Evolutionary conservation across 2,888 invertebrate species (phyloP).

Genomic region (Plebejus argus): DNA sequence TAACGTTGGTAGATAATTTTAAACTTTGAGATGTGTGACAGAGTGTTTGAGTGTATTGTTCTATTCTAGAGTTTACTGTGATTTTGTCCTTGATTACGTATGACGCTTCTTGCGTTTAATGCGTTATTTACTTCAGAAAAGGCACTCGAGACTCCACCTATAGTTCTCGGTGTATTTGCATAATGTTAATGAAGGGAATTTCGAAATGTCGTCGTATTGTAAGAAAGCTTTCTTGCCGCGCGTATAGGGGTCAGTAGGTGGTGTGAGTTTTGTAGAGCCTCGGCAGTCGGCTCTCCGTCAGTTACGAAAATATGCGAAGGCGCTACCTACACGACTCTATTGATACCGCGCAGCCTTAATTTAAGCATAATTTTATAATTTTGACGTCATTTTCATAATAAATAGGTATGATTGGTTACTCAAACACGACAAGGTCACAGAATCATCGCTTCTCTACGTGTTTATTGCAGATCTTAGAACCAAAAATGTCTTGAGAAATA

Average conservation of each 20-base stretch:
- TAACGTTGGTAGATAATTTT: background rate
- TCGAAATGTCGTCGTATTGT: slow-evolving; percentile 54
- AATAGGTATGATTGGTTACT: slow-evolving; percentile 10
- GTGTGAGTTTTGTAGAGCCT: slow-evolving; percentile 36
- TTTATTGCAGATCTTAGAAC: slow-evolving; percentile 11
- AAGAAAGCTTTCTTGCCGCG: slow-evolving; percentile 56
- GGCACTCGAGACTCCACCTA: slow-evolving; percentile 32
- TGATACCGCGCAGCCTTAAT: slow-evolving; percentile 18
- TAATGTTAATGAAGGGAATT: slow-evolving; percentile 34
- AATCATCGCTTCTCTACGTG: slow-evolving; percentile 8
- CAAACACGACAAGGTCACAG: slow-evolving; percentile 10
- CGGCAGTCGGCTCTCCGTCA: slow-evolving; percentile 25
- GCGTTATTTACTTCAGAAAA: slow-evolving; percentile 25
- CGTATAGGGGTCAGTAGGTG: slow-evolving; percentile 51
- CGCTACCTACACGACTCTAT: slow-evolving; percentile 34
- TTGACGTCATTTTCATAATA: slow-evolving; percentile 29
- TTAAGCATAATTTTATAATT: slow-evolving; percentile 19
- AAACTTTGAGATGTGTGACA: slow-evolving; percentile 15
- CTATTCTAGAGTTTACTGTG: slow-evolving; percentile 24
- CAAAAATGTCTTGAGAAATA: slow-evolving; percentile 11
- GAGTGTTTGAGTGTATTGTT: slow-evolving; percentile 11
- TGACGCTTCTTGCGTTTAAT: slow-evolving; percentile 19
- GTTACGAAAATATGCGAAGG: slow-evolving; percentile 39
- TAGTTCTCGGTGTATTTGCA: slow-evolving; percentile 42
- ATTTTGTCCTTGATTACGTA: slow-evolving; percentile 25